Evolutionary conservation across 2,113 vertebrate species (phyloP), one percentile per base, ranked within the genome.

Genomic region (Pipa parva): DNA sequence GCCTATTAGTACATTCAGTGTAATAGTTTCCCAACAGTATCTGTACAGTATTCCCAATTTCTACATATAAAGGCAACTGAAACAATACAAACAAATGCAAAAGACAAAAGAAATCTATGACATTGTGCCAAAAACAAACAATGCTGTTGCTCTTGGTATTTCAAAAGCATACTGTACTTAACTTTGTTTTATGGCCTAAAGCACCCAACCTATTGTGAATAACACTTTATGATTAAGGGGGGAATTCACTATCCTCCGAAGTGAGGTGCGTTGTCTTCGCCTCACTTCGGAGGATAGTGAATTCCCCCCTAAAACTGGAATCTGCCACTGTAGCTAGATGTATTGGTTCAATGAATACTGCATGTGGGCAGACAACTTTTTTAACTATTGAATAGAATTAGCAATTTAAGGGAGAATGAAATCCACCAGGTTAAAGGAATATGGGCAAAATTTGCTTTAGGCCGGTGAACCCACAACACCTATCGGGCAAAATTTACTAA

Each of bases 201-300:
- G 57, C 28, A 31, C 46, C 57, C 65, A 51, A 45, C 56, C 46
- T 60, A 42, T 52, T 60, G 50, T 51, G 57, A 60, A 52, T 69
- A 69, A 60, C 46, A 56, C 60, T 60, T 59, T 52, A 69, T 60
- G n/a, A n/a, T n/a, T n/a, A n/a, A n/a, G n/a, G n/a, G n/a, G n/a
- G n/a, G n/a, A n/a, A n/a, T n/a, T n/a, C n/a, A n/a, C n/a, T n/a
- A n/a, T n/a, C n/a, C n/a, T n/a, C n/a, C n/a, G n/a, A n/a, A n/a
- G n/a, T n/a, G n/a, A n/a, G n/a, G n/a, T n/a, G n/a, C n/a, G n/a
- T 49, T 36, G 29, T 26, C 10, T 7, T 51, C 8, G 22, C 15
- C 33, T 13, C 15, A 12, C 10, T 36, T 36, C 10, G 9, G 33
- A 12, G 33, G 33, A 13, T 12, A 36, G 10, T 12, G 2, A 36